Evolutionary conservation across 53 echinoderm and acorn worm genomes (phyloP), one percentile per base, ranked within the genome.

Genomic region (Arbacia lixula): DNA sequence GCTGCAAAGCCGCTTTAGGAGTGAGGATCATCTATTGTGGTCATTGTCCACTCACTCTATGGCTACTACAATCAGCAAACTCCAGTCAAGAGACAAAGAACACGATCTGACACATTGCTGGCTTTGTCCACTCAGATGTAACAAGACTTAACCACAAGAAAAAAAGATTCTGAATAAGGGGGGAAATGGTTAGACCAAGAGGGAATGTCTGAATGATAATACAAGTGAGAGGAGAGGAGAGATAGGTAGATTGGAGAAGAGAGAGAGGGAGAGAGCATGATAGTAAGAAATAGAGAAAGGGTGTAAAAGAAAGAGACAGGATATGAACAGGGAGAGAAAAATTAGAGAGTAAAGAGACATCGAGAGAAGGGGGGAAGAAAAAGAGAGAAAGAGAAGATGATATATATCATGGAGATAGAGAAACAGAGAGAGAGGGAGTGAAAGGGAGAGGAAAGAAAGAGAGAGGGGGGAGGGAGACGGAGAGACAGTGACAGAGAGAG

Each of bases 41-140:
- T 52, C 82, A 81, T 42, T 81, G 62, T 81, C 37, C 41, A 22
- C 39, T 40, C 69, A 36, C 4, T 68, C 39, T n/a, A 68, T 68
- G 82, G 82, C 63, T 64, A 64, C 50, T 63, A 81, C 82, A 81
- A 81, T 81, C 32, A 43, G 41, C 43, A 61, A 81, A 81, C 82
- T 63, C 82, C 62, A 63, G 82, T 81, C 82, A 81, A 81, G 82
- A 81, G 82, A 81, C 82, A 81, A 81, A 81, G 82, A 46, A 81
- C 82, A 81, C 42, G 82, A 81, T 81, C 63, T 43, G 63, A 61
- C 62, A 43, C 64, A 81, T 81, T 81, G 82, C 63, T 39, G 5
- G 82, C 82, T 81, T 81, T 81, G 82, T 81, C 35, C 34, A 20
- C 82, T 43, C 64, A 49, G 64, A 43, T 64, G 82, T 81, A 81